Base-by-base conservation (phyloP, 2,797 vertebrate species). In the Alauda arvensis region DNA sequence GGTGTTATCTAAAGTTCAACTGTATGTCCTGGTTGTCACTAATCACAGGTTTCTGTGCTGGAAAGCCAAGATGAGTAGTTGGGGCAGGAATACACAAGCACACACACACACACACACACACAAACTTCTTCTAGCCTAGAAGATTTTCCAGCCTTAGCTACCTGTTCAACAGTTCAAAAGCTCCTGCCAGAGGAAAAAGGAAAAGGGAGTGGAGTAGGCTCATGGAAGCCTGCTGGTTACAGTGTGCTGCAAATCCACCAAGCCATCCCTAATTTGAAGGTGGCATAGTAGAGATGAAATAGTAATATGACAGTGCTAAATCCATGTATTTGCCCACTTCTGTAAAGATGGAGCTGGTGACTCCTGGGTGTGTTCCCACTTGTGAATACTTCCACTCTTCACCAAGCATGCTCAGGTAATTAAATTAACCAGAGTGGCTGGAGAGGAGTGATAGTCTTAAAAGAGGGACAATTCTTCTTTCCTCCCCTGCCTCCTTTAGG, bases 361-460 rank as follows among this genome's bases (percentile, higher is more conserved):
- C 34, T 90, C 53, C 26, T 59, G 43, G 43, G 43, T 9, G 14
- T n/a, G 14, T 74, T 67, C n/a, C 61, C 65, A 82, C 31, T 46
- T 77, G 14, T 56, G 45, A 66, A 31, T 83, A n/a, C 24, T 75
- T 70, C 77, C 1, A 13, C 39, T 65, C 49, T 93, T 94, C 87
- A 88, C 91, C 87, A 88, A 85, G 88, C 90, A 89, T 0, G 77
- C 69, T 90, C 92, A 92, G 91, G 56, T 49, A 65, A 8, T 21
- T 51, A 21, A 79, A 42, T 70, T 77, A n/a, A 51, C 19, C 37
- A 31, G 42, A 56, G 51, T 37, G 42, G 18, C 23, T 81, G 63
- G 66, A 76, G 56, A 83, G 53, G 82, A 83, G 21, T 21, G 25
- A 18, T 13, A 25, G 29, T 62, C 25, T 39, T 70, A 53, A 59